A percentile compares a stretch with the other conserved stretches of the same genome.
These are phyloP conservation scores for Pyrrhosoma nymphula DNA, from an alignment of 2,888 invertebrate species.

Conservation along the genomic window DNA sequence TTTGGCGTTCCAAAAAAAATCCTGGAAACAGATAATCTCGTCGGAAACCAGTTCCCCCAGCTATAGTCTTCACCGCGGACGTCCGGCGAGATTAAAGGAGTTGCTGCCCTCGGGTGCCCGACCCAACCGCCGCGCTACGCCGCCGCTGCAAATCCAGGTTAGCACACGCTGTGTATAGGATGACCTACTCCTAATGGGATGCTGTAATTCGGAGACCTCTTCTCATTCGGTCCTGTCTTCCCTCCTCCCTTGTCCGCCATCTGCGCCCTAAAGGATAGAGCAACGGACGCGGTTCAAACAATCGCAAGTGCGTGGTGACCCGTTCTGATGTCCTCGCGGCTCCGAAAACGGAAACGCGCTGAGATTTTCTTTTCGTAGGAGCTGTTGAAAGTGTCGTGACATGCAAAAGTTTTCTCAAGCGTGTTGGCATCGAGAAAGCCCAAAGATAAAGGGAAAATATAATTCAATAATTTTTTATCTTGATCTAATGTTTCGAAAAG, in stretches of 20 bases:
- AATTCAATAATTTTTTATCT: background rate
- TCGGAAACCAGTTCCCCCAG: conserved; percentile 48
- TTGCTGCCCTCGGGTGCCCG: background rate
- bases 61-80: background rate
- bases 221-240: background rate
- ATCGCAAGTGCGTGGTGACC: background rate
- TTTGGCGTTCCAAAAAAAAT: conserved; percentile 46
- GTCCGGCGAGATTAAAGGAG: conserved; percentile 33
- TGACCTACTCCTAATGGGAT: conserved; percentile 41
- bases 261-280: background rate
- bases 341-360: background rate
- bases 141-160: conserved; percentile 56
- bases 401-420: background rate
- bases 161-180: background rate
- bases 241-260: background rate
- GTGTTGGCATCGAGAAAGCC: background rate
- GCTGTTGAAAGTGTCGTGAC: background rate
- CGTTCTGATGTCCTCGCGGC: background rate
- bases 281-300: background rate
- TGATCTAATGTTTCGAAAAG: background rate
- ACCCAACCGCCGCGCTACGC: background rate
- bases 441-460: background rate
- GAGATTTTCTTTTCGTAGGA: background rate
- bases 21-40: conserved; percentile 47
- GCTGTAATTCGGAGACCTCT: background rate